A percentile compares a stretch with the other conserved stretches of the same genome.
phyloP scores from a whole-genome alignment of 2,113 vertebrate genomes.

The Esox niger region DNA sequence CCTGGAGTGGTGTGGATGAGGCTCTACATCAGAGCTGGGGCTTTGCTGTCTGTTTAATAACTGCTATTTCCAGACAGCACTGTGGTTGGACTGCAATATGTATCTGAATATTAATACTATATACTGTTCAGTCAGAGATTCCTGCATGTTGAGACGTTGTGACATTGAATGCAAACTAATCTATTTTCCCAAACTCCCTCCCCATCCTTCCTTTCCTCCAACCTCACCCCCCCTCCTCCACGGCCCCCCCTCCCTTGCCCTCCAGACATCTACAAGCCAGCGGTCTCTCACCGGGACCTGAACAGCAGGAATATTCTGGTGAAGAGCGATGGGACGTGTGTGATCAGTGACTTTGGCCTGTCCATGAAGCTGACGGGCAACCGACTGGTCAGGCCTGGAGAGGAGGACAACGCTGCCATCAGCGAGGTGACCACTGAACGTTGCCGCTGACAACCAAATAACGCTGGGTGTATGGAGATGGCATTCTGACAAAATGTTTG shows the following conservation, averaged over 20 bases:
- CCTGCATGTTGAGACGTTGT: too few relatives aligned
- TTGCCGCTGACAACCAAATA: too few relatives aligned
- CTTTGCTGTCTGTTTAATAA: too few relatives aligned
- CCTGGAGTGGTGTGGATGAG: too few relatives aligned
- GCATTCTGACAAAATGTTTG: too few relatives aligned
- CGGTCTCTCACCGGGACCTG: conserved; percentile 92
- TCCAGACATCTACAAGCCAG: conserved; percentile 90
- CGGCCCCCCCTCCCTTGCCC: neutral
- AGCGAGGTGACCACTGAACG: neutral
- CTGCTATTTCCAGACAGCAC: too few relatives aligned
- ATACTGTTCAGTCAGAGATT: too few relatives aligned
- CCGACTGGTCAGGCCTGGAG: conserved; percentile 81
- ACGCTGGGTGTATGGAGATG: too few relatives aligned
- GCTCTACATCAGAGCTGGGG: too few relatives aligned
- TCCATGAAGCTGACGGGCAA: conserved; percentile 91
- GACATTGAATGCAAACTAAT: too few relatives aligned
- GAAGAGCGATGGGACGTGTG: conserved; percentile 86
- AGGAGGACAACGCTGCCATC: conserved; percentile 81
- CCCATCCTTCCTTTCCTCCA: neutral
- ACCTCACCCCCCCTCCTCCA: neutral
- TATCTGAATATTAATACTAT: too few relatives aligned
- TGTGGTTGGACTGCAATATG: too few relatives aligned
- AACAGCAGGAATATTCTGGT: conserved; percentile 94
- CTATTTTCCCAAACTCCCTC: neutral
- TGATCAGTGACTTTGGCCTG: conserved; percentile 91